phyloP scores from a whole-genome alignment of 2,797 vertebrate species.

The Dendrocincla tyrannina region DNA sequence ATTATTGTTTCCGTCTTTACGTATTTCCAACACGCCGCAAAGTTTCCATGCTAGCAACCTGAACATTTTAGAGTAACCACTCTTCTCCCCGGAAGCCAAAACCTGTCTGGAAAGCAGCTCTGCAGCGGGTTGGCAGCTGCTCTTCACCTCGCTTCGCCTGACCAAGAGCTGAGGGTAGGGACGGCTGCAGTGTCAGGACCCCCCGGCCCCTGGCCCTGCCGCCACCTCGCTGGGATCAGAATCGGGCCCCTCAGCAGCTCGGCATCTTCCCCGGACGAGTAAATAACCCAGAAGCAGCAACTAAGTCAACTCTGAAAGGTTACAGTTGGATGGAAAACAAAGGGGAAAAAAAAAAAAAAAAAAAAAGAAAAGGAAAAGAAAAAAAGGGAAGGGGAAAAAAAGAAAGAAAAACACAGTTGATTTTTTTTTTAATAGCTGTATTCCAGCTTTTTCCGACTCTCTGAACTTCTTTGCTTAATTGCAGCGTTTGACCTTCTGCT shows the following conservation, averaged over 20 bases:
- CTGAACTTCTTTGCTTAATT: neutral
- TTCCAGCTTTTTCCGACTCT: neutral
- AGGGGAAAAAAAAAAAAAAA: neutral
- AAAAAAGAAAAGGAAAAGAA: too few species aligned
- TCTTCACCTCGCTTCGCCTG: neutral
- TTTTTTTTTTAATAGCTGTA: neutral
- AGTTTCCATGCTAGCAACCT: neutral
- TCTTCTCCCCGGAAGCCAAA: neutral
- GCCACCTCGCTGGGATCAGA: neutral
- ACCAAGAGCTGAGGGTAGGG: neutral
- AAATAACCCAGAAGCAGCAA: neutral
- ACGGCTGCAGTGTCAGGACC: neutral
- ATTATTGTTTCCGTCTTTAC: neutral
- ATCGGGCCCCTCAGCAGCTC: neutral
- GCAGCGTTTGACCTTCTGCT: neutral
- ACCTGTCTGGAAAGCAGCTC: neutral
- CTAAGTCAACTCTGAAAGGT: neutral
- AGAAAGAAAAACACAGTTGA: neutral
- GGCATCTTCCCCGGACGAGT: neutral
- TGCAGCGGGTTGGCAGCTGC: neutral
- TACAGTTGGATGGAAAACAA: accelerated
- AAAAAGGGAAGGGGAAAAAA: too few species aligned
- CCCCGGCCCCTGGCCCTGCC: too few species aligned
- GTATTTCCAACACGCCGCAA: neutral
- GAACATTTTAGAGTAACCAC: neutral